Conservation (phyloP, 2,888 invertebrate species). For the Atherix ibis region DNA sequence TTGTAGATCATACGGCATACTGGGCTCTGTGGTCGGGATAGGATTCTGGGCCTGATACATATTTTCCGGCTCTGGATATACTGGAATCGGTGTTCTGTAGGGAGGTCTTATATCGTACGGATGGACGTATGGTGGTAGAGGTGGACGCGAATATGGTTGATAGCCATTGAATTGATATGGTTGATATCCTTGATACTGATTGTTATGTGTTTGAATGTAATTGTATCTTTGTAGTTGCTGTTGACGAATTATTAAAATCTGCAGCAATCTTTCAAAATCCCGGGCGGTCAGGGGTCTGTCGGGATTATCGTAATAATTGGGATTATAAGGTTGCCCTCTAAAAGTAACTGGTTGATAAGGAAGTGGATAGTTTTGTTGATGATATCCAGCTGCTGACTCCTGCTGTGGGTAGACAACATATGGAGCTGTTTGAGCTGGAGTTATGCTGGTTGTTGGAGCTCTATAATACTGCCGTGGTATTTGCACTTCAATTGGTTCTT, state of each 20-base stretch:
- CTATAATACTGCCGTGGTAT: conserved; percentile 9
- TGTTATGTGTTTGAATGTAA: conserved; percentile 16
- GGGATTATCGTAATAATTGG: conserved; percentile 39
- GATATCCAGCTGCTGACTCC: conserved; percentile 23
- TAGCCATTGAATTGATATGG: conserved; percentile 7
- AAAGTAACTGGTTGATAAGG: conserved; percentile 18
- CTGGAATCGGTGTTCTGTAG: conserved; percentile 7
- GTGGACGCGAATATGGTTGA: conserved; percentile 7
- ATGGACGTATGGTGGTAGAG: conserved; percentile 9
- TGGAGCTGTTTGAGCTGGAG: conserved; percentile 3
- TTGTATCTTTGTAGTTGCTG: conserved; percentile 35
- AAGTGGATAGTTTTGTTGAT: conserved; percentile 10
- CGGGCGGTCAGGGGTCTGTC: conserved; percentile 53
- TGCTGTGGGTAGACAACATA: conserved; percentile 19
- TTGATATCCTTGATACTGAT: conserved; percentile 7
- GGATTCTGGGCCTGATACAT: conserved; percentile 15
- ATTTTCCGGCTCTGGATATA: conserved; percentile 11
- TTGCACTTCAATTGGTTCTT: conserved; percentile 8
- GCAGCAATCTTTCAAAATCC: conserved; percentile 50
- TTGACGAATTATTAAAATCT: conserved; percentile 48
- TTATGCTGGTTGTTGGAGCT: conserved; percentile 2
- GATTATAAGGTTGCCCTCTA: not conserved
- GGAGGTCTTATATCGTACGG: conserved; percentile 7
- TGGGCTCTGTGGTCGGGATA: conserved; percentile 11
- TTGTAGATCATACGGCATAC: conserved; percentile 35